These are phyloP conservation scores for Pogonognathellus flavescens DNA, from an alignment of 1,140 invertebrate species.

Conservation along the genomic window DNA sequence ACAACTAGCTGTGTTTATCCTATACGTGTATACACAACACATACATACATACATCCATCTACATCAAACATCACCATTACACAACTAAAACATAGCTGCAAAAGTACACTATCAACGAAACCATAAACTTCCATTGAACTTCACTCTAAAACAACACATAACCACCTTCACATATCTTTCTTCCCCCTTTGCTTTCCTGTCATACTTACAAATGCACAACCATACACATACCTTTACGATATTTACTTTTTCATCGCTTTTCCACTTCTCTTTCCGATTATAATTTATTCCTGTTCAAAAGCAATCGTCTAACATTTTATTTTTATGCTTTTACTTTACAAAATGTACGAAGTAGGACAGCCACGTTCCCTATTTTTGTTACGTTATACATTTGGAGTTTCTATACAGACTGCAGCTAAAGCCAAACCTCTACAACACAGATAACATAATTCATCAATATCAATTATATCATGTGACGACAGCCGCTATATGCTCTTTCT, in stretches of 20 bases:
- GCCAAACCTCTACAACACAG: not conserved
- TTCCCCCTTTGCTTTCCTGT: not conserved
- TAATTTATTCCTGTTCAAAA: no score
- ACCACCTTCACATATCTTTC: conserved; percentile 6
- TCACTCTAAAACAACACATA: conserved; percentile 27
- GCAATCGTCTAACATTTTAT: no score
- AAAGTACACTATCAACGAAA: not conserved
- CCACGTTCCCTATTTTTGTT: not conserved
- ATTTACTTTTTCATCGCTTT: not conserved
- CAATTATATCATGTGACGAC: not conserved
- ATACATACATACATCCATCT: not conserved
- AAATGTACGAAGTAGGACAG: no score
- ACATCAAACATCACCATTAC: not conserved
- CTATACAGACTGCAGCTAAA: not conserved
- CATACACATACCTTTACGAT: not conserved
- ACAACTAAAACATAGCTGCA: not conserved
- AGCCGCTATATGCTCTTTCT: not conserved
- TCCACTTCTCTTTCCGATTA: no score
- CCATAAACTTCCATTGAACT: conserved; percentile 22
- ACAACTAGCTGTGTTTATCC: no score
- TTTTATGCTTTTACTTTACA: no score
- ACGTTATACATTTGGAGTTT: not conserved
- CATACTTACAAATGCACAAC: no score
- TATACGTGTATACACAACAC: not conserved
- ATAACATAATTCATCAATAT: not conserved